Evolutionary conservation across 1,140 invertebrate genomes (phyloP).

Genomic region (Hypsibius dujardini): DNA sequence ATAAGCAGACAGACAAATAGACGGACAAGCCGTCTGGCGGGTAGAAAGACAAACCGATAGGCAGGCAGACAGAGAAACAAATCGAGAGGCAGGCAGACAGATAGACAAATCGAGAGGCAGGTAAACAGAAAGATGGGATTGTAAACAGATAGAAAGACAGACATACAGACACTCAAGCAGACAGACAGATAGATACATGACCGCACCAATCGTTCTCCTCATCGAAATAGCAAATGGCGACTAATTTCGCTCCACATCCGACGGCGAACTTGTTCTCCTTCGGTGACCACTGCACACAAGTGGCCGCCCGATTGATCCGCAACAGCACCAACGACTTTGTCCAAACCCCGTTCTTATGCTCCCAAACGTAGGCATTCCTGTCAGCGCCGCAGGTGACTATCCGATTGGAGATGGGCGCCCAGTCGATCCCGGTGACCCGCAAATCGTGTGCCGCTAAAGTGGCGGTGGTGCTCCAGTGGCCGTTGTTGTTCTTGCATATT

Average conservation of each 20-base stretch:
- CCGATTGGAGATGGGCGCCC: conserved; percentile 90
- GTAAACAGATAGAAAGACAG: too few relatives aligned
- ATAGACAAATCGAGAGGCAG: too few relatives aligned
- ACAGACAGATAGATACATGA: too few relatives aligned
- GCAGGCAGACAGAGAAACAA: too few relatives aligned
- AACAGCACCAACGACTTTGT: conserved; percentile 84
- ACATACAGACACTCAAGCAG: too few relatives aligned
- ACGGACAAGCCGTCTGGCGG: too few relatives aligned
- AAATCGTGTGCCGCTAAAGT: conserved; percentile 82
- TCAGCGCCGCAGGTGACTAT: conserved; percentile 93
- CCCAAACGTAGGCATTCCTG: conserved; percentile 98
- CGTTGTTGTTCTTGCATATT: conserved; percentile 56
- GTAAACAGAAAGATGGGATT: too few relatives aligned
- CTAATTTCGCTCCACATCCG: conserved; percentile 79
- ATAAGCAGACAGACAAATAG: too few relatives aligned
- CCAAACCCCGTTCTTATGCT: conserved; percentile 64
- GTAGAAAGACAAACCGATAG: too few relatives aligned
- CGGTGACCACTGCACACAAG: conserved; percentile 97
- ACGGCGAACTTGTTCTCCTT: conserved; percentile 98
- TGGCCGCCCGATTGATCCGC: conserved; percentile 87
- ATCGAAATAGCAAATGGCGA: conserved; percentile 95
- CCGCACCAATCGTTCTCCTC: conserved; percentile 81
- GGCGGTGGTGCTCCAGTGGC: conserved; percentile 62
- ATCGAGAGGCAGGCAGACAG: too few relatives aligned
- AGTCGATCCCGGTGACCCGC: conserved; percentile 91